Conservation (phyloP, 1,140 invertebrate genomes). For the Zaprionus camerounensis region DNA sequence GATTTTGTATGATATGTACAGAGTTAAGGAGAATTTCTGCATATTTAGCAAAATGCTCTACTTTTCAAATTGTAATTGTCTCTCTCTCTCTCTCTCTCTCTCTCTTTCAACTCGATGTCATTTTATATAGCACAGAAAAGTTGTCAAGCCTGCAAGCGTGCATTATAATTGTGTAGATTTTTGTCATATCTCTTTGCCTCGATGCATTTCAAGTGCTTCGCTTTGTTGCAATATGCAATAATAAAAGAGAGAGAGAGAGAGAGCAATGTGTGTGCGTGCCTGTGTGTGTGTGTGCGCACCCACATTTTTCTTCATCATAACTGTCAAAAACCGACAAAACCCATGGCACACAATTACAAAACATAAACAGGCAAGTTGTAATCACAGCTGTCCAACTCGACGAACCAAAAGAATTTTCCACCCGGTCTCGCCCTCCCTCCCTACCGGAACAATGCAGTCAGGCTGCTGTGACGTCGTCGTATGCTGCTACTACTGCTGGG, state of each 20-base stretch:
- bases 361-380: conserved; percentile 79
- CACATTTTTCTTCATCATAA: conserved; percentile 77
- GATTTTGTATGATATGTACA: no score
- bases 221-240: conserved; percentile 43
- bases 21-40: neutral
- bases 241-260: conserved; percentile 3
- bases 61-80: neutral
- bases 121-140: neutral
- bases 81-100: no score
- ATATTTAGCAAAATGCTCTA: neutral
- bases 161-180: conserved; percentile 18
- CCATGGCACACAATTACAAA: conserved; percentile 68
- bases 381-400: conserved; percentile 74
- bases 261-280: neutral
- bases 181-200: conserved; percentile 30
- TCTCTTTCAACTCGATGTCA: neutral
- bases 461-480: conserved; percentile 25
- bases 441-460: conserved; percentile 26
- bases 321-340: conserved; percentile 72
- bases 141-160: neutral
- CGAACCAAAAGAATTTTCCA: conserved; percentile 35
- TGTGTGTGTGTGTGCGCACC: conserved; percentile 21
- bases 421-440: neutral
- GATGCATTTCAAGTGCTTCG: conserved; percentile 70
- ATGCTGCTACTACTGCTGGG: conserved; percentile 28